These are phyloP conservation scores for Sphaerophoria rueppellii DNA, from an alignment of 2,888 invertebrate genomes.

Conservation along the genomic window DNA sequence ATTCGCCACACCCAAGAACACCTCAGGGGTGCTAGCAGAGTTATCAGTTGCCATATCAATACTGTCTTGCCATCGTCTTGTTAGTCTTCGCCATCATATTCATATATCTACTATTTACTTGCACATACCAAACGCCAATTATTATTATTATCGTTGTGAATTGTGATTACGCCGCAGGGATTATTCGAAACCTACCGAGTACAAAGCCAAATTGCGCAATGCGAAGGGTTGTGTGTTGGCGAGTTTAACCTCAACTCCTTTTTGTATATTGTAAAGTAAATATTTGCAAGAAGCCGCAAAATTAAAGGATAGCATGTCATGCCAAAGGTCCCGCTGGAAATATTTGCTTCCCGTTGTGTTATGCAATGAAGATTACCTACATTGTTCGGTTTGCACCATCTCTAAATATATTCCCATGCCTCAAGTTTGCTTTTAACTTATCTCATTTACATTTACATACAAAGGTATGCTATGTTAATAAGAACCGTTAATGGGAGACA, in stretches of 20 bases:
- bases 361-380: conserved; percentile 46
- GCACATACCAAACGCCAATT: conserved; percentile 61
- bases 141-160: conserved; percentile 64
- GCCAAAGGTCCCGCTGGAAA: conserved; percentile 40
- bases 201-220: conserved; percentile 67
- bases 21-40: conserved; percentile 47
- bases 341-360: conserved; percentile 66
- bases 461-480: conserved; percentile 55
- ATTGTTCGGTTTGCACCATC: conserved; percentile 33
- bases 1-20: conserved; percentile 7
- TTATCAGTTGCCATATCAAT: neutral
- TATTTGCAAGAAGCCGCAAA: conserved; percentile 66
- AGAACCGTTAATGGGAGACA: conserved; percentile 55
- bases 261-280: conserved; percentile 44
- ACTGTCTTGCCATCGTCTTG: neutral
- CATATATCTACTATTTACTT: conserved; percentile 30
- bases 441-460: conserved; percentile 25
- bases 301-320: conserved; percentile 45
- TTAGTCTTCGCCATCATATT: conserved; percentile 6
- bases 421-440: conserved; percentile 10
- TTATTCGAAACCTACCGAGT: conserved; percentile 47
- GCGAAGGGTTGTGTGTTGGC: conserved; percentile 35
- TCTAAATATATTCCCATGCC: neutral
- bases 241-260: conserved; percentile 27
- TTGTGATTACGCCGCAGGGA: conserved; percentile 65